A percentile compares a stretch with the other conserved stretches of the same genome.
phyloP scores from a whole-genome alignment of 2,888 invertebrate species.

The Dicyrtoma fusca region DNA sequence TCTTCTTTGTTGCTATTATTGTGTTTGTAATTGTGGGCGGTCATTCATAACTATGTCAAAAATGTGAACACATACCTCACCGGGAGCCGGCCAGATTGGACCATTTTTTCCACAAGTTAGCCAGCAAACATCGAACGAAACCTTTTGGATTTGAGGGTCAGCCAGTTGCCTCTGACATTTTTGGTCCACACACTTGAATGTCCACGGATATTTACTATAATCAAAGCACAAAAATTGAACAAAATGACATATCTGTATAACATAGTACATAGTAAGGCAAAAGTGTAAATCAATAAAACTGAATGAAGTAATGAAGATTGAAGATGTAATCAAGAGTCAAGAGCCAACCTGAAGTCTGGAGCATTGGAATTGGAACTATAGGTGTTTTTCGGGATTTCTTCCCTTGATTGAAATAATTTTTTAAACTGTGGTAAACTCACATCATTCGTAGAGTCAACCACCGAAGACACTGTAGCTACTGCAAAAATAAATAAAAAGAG shows the following conservation, averaged over 20 bases:
- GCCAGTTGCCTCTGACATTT: constrained; percentile 24
- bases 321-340: too few species aligned
- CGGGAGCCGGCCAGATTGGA: constrained; percentile 72
- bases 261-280: too few species aligned
- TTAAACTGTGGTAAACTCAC: neutral
- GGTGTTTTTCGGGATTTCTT: too few species aligned
- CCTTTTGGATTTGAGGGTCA: constrained; percentile 14
- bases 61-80: constrained; percentile 57
- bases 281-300: too few species aligned
- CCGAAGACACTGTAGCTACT: neutral
- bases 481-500: neutral
- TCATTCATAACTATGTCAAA: neutral
- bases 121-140: constrained; percentile 66
- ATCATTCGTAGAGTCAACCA: neutral
- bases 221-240: neutral
- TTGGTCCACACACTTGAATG: constrained; percentile 40
- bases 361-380: too few species aligned
- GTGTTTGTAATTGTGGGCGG: neutral
- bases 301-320: too few species aligned
- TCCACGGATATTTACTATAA: constrained; percentile 38
- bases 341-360: too few species aligned
- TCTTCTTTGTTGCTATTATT: too few species aligned
- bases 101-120: constrained; percentile 71
- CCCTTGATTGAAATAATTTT: neutral
- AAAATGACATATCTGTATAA: too few species aligned